Evolutionary conservation across 2,797 vertebrate species (phyloP).

Genomic region (Myotis findleyi): DNA sequence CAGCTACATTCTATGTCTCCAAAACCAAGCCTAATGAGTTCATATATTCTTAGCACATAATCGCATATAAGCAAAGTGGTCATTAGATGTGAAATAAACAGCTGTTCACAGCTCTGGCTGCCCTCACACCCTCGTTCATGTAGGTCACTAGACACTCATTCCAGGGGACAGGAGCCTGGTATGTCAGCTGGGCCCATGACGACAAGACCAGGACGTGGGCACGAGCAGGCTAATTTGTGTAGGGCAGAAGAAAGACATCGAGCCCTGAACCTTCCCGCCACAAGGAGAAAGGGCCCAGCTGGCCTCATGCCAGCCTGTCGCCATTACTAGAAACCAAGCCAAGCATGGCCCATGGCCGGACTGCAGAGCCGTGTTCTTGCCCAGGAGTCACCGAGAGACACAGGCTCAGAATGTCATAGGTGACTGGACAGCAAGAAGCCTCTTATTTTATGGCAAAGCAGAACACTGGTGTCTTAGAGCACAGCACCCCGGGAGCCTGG

Average conservation of each 20-base stretch:
- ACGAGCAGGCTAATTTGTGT: neutral
- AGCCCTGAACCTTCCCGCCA: neutral
- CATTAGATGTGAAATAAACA: conserved; percentile 55
- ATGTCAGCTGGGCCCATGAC: neutral
- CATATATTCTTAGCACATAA: neutral
- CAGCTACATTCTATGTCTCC: neutral
- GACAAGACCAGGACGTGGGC: neutral
- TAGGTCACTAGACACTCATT: conserved; percentile 16
- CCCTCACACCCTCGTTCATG: neutral
- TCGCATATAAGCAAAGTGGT: neutral
- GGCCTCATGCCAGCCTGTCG: neutral
- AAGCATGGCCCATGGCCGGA: accelerated
- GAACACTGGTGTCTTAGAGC: neutral
- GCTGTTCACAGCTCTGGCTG: neutral
- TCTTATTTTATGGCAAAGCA: neutral
- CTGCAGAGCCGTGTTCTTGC: neutral
- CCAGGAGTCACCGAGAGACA: neutral
- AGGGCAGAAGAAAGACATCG: conserved; percentile 1
- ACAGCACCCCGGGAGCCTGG: neutral
- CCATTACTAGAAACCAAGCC: neutral
- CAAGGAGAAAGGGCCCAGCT: neutral
- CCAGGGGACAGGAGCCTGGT: neutral
- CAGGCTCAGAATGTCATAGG: neutral
- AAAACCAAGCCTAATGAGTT: conserved; percentile 3
- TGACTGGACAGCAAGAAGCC: neutral